Evolutionary conservation across 2,797 vertebrate genomes (phyloP).

Genomic region (Borostomias antarcticus): DNA sequence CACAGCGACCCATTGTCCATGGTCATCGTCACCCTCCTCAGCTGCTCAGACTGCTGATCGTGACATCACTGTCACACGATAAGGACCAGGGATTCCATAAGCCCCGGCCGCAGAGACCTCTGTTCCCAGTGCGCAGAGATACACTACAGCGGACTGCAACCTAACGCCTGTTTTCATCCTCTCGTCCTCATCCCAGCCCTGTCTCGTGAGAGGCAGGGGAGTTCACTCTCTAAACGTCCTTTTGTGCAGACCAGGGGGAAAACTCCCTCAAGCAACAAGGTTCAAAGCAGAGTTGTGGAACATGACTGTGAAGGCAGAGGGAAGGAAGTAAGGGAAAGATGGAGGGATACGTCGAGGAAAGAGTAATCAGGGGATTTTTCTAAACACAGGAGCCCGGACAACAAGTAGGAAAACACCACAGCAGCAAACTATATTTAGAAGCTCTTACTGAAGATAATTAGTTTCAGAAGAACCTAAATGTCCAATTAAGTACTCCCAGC

Average conservation of each 20-base stretch:
- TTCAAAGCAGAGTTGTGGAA: conserved; percentile 36
- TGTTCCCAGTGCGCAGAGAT: conserved; percentile 30
- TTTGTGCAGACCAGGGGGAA: conserved; percentile 27
- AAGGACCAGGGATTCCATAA: conserved; percentile 57
- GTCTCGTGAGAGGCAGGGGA: conserved; percentile 23
- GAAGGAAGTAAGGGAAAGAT: conserved; percentile 20
- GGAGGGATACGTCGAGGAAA: conserved; percentile 32
- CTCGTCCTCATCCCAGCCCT: conserved; percentile 22
- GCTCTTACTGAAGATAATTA: conserved; percentile 70
- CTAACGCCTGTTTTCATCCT: conserved; percentile 24
- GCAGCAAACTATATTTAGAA: conserved; percentile 68
- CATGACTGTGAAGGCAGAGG: conserved; percentile 33
- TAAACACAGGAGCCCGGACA: conserved; percentile 40
- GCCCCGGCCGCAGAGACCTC: conserved; percentile 35
- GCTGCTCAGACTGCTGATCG: conserved; percentile 53
- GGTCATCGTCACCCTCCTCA: conserved; percentile 54
- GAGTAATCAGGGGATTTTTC: conserved; percentile 39
- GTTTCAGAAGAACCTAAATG: conserved; percentile 75
- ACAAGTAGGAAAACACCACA: conserved; percentile 52
- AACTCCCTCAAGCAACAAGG: conserved; percentile 23
- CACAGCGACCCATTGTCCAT: conserved; percentile 51
- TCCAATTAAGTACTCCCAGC: conserved; percentile 67
- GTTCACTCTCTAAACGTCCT: conserved; percentile 26
- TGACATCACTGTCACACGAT: conserved; percentile 66
- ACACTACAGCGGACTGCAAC: conserved; percentile 17